Evolutionary conservation across 2,888 invertebrate genomes (phyloP), one percentile per base, ranked within the genome.

Genomic region (Eristalinus aeneus): DNA sequence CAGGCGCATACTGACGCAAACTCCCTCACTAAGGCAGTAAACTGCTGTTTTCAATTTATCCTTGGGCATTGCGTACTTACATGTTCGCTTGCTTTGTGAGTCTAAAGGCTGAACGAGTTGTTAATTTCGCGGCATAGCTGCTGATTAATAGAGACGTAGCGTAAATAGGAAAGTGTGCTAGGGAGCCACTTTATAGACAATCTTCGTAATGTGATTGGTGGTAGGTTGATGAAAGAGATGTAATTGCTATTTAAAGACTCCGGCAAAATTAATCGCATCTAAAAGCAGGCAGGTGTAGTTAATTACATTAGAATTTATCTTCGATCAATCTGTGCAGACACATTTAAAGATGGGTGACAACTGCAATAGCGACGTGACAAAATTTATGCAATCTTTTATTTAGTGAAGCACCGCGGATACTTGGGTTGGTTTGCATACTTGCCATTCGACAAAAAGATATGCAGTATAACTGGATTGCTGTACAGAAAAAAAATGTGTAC

Each of bases 181-280:
- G 69, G 63, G 54, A 67, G 74, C 71, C 71, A 65, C 80, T 75
- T 80, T 75, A 80, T 84, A 80, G 80, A 80, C 71, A 79, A 80
- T 65, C 60, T 54, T 71, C 74, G 74, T 80, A 80, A 85, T 81
- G 76, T 61, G 72, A 85, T 80, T 77, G 72, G 46, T 16, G 46
- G 60, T 36, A 82, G 36, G 67, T 39, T 72, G 68, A 81, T 69
- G 67, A 16, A 46, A 16, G 73, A 64, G 56, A 68, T 81, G 68
- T 85, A 76, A 81, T 81, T 73, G 72, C 85, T 85, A 81, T 85
- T 85, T 85, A 76, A 85, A 81, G 81, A 81, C 72, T 72, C 36
- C 39, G 22, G 65, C 39, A 71, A 23, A 67, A 80, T 73, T 67
- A 71, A 67, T 67, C 79, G 75, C 73, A 83, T 64, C 73, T 74